phyloP scores from a whole-genome alignment of 2,888 invertebrate species.

The Himalopsyche anomala region DNA sequence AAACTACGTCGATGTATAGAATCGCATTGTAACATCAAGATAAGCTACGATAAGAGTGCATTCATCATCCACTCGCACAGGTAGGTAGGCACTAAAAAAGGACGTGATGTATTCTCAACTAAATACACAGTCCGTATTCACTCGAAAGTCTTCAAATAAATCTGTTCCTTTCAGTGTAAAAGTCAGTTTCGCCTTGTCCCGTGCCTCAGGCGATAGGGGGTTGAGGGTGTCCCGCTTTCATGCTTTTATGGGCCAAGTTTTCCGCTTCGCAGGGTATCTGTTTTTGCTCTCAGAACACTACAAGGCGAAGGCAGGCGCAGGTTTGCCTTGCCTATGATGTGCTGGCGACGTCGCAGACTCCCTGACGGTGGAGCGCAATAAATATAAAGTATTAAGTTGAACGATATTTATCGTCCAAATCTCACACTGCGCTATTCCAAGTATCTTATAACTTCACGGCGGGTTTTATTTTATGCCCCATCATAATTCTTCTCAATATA shows the following conservation, averaged over 20 bases:
- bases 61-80: constrained; percentile 16
- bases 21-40: background rate
- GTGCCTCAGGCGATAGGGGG: background rate
- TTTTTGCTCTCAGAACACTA: constrained; percentile 30
- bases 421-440: no score
- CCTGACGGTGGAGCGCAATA: background rate
- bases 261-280: constrained; percentile 26
- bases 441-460: no score
- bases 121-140: constrained; percentile 2
- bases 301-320: background rate
- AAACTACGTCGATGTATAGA: no score
- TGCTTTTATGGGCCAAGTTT: constrained; percentile 29
- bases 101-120: constrained; percentile 6
- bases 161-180: constrained; percentile 12
- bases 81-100: constrained; percentile 7
- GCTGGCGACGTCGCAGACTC: background rate
- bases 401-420: no score
- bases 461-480: no score
- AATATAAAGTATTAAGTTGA: no score
- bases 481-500: no score
- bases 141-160: constrained; percentile 34
- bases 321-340: background rate
- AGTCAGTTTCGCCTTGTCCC: background rate
- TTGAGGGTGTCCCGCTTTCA: constrained; percentile 5
- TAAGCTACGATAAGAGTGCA: background rate